These are phyloP conservation scores for Theristicus caerulescens DNA, from an alignment of 2,113 vertebrate genomes.

Conservation along the genomic window DNA sequence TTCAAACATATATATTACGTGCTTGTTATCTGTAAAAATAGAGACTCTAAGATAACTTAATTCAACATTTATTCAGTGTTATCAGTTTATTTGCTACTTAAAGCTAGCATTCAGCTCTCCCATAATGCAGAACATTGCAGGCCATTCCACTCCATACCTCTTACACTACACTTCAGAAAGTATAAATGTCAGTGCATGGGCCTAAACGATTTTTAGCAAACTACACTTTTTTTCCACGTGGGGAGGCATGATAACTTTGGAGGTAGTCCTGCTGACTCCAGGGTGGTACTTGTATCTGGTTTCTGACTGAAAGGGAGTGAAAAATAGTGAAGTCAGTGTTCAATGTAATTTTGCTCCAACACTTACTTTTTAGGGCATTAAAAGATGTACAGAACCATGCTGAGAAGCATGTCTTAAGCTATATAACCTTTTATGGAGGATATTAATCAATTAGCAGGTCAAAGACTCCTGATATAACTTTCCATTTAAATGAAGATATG, in stretches of 20 bases:
- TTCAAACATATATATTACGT: neutral
- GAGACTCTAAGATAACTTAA: neutral
- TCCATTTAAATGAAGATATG: neutral
- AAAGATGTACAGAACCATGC: neutral
- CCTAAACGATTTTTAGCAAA: neutral
- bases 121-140: neutral
- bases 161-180: neutral
- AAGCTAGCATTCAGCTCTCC: neutral
- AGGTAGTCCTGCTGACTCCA: neutral
- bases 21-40: neutral
- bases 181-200: neutral
- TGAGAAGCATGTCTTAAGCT: neutral
- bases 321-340: neutral
- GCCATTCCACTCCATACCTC: neutral
- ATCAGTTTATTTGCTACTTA: neutral
- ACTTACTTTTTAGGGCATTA: neutral
- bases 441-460: neutral
- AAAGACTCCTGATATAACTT: neutral
- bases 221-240: accelerated
- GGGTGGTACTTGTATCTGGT: neutral
- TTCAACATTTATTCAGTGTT: neutral
- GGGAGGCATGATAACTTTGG: neutral
- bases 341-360: neutral
- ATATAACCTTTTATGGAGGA: neutral
- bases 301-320: neutral